Evolutionary conservation across 2,797 vertebrate species (phyloP), one percentile per base, ranked within the genome.

Genomic region (Cephalopachus bancanus): DNA sequence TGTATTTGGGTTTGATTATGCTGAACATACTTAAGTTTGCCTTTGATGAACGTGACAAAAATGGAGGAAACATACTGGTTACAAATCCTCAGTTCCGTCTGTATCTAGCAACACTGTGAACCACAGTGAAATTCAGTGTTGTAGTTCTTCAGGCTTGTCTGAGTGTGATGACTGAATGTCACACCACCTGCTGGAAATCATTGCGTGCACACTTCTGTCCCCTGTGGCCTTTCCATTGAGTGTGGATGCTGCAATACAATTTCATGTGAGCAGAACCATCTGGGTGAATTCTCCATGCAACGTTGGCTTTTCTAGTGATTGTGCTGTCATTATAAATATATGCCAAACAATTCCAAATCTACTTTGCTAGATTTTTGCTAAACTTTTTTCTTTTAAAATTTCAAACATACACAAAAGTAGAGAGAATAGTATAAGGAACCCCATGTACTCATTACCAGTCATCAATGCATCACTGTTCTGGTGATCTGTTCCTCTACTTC

Each of bases 361-460:
- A 3, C 62, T 22, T 60, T 78, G 5, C 9, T 57, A 28, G 64
- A 26, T 20, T 60, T 65, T 60, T 16, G 51, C 65, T 79, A 44
- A 33, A 16, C 51, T 75, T 51, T 72, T 67, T 64, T 65, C 85
- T 69, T 0, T 64, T 85, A 81, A 75, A 92, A 19, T n/a, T 16
- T 9, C 19, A 24, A 28, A 37, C 44, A 10, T 3, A 5, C 14
- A 37, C 17, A 51, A 10, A 83, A 49, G 10, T n/a, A 55, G 81
- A 69, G 57, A 80, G 14, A 51, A 15, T 3, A 16, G 51, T 57
- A 1, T 33, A 3, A 17, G 1, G 17, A n/a, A 20, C 53, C 64
- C 37, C 7, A 5, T n/a, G 1, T 60, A 1, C 22, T 7, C 5
- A 2, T 24, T 17, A 12, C 12, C 7, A 0, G 0, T 53, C 26